A percentile compares a stretch with the other conserved stretches of the same genome.
Evolutionary conservation across 2,113 vertebrate genomes (phyloP).

Genomic region (Microtus richardsoni): DNA sequence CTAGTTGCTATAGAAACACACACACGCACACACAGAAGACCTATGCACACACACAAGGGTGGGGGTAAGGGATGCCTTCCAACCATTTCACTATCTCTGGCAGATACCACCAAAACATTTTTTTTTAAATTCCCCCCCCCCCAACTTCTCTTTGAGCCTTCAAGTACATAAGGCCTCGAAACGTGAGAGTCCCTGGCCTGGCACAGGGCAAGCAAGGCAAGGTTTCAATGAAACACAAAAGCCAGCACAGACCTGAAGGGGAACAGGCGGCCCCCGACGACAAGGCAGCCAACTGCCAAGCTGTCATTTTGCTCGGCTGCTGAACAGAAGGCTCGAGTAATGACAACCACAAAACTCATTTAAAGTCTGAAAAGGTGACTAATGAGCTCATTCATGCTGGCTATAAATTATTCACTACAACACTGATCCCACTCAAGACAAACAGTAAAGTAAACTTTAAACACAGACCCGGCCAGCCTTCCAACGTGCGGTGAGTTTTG

Average conservation of each 20-base stretch:
- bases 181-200: conserved; percentile 42
- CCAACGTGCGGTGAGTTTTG: neutral
- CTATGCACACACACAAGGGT: neutral
- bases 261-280: conserved; percentile 70
- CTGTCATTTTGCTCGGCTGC: conserved; percentile 72
- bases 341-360: conserved; percentile 88
- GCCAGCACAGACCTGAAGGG: conserved; percentile 69
- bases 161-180: conserved; percentile 55
- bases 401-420: conserved; percentile 90
- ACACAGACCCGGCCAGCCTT: conserved; percentile 78
- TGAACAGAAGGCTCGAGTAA: conserved; percentile 86
- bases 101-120: neutral
- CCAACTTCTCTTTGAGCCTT: conserved; percentile 49
- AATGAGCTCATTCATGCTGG: conserved; percentile 90
- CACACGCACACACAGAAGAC: neutral
- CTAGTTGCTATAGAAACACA: neutral
- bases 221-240: conserved; percentile 73
- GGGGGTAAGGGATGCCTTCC: neutral
- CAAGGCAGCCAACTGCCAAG: conserved; percentile 81
- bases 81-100: conserved; percentile 15
- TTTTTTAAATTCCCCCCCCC: neutral
- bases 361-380: conserved; percentile 91
- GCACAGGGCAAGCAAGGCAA: neutral
- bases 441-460: conserved; percentile 88
- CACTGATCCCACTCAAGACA: conserved; percentile 86